These are phyloP conservation scores for Eristalinus sepulchralis DNA, from an alignment of 2,888 invertebrate genomes.

Conservation along the genomic window DNA sequence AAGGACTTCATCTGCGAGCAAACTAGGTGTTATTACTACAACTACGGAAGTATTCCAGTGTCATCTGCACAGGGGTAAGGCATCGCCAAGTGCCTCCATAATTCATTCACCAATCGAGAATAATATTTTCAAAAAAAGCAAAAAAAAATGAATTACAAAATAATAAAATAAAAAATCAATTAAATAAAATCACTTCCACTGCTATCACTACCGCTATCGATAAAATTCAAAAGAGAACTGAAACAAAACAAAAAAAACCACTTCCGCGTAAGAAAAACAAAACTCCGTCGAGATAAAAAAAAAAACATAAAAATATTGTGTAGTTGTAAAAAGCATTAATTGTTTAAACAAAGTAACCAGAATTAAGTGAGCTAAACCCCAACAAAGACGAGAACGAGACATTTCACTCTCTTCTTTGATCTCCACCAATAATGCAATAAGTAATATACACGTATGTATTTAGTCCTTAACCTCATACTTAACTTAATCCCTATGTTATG, in stretches of 20 bases:
- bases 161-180: constrained; percentile 48
- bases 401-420: constrained; percentile 40
- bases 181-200: constrained; percentile 52
- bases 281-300: constrained; percentile 46
- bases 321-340: constrained; percentile 74
- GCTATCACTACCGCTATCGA: constrained; percentile 54
- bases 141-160: constrained; percentile 31
- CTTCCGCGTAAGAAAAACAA: constrained; percentile 52
- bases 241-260: constrained; percentile 48
- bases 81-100: constrained; percentile 58
- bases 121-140: constrained; percentile 38
- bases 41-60: constrained; percentile 94
- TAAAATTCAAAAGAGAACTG: constrained; percentile 8
- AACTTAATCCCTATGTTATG: constrained; percentile 40
- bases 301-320: constrained; percentile 54
- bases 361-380: constrained; percentile 81
- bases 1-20: constrained; percentile 95
- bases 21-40: constrained; percentile 94
- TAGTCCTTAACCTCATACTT: constrained; percentile 46
- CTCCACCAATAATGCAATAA: constrained; percentile 55
- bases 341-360: constrained; percentile 73
- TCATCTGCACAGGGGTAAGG: constrained; percentile 95
- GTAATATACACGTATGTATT: constrained; percentile 59
- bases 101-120: constrained; percentile 71
- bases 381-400: constrained; percentile 72